These are phyloP conservation scores for Oenanthe oenanthe DNA, from an alignment of 2,113 vertebrate species.

Conservation along the genomic window DNA sequence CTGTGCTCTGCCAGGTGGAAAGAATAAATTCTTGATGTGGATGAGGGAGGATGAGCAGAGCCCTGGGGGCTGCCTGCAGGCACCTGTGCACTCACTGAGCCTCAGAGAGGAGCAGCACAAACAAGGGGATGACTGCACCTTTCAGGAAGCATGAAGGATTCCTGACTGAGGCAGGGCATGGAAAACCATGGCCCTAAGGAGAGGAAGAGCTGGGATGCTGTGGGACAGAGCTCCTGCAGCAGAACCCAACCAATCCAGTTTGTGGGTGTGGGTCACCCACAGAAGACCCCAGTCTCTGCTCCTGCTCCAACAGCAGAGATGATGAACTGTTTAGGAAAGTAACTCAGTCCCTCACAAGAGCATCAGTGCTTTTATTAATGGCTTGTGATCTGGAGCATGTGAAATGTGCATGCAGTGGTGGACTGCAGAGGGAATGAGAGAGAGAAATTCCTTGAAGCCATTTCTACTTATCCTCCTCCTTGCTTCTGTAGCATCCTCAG, in stretches of 20 bases:
- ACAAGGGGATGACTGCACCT: not conserved
- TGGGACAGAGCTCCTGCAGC: not conserved
- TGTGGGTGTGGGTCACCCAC: rapidly evolving
- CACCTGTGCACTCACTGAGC: not conserved
- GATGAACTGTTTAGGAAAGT: not conserved
- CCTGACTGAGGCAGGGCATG: rapidly evolving
- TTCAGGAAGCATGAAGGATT: not conserved
- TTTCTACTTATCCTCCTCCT: not conserved
- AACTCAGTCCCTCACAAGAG: rapidly evolving
- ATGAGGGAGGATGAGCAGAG: not conserved
- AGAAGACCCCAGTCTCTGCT: rapidly evolving
- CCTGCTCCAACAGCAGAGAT: rapidly evolving
- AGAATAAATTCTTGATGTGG: not conserved
- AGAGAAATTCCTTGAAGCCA: not conserved
- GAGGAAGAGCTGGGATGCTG: not conserved
- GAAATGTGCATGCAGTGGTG: not conserved
- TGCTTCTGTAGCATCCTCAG: not conserved
- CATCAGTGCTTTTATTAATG: not conserved
- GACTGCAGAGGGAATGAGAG: not conserved
- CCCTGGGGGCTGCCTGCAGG: not conserved
- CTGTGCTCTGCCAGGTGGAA: not conserved
- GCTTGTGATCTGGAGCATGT: constrained; percentile 13
- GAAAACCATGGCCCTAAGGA: rapidly evolving
- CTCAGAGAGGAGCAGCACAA: not conserved
- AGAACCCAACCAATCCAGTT: rapidly evolving